phyloP scores from a whole-genome alignment of 2,797 vertebrate genomes.

The Crotalus adamanteus region DNA sequence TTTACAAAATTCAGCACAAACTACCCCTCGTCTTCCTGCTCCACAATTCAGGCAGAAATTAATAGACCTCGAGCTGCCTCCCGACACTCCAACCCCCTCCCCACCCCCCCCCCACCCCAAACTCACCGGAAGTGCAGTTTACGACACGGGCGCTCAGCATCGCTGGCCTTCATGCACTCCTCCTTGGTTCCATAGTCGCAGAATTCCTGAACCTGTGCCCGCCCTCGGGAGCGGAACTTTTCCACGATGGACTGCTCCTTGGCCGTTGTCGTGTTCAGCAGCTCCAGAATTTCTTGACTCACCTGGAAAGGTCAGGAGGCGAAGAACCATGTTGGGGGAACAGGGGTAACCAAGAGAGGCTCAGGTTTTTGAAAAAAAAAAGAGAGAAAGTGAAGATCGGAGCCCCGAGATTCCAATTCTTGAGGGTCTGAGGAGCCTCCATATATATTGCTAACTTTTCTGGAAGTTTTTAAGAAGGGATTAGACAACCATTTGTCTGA shows the following conservation, averaged over 20 bases:
- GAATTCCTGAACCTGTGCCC: slow-evolving; percentile 94
- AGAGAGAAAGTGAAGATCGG: too few relatives aligned
- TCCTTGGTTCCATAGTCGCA: slow-evolving; percentile 95
- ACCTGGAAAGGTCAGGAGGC: slow-evolving; percentile 69
- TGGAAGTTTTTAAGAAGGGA: too few relatives aligned
- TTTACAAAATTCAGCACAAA: neutral
- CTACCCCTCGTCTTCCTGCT: neutral
- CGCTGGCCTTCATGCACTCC: slow-evolving; percentile 85
- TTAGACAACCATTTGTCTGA: too few relatives aligned
- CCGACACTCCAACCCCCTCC: neutral
- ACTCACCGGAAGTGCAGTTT: slow-evolving; percentile 89
- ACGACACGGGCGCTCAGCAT: slow-evolving; percentile 84
- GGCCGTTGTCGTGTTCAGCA: slow-evolving; percentile 90
- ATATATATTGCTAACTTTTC: neutral
- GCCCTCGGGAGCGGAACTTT: slow-evolving; percentile 89
- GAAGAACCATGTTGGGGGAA: neutral
- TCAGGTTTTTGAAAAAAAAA: neutral
- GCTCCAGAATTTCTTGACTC: slow-evolving; percentile 92
- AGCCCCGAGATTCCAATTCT: neutral
- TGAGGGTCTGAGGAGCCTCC: neutral
- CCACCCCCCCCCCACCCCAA: neutral
- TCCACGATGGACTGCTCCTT: slow-evolving; percentile 96
- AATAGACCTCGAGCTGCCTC: neutral
- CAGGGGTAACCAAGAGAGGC: too few relatives aligned
- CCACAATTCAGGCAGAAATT: neutral